Evolutionary conservation across 1,140 invertebrate genomes (phyloP).

Genomic region (Trialeurodes vaporariorum): DNA sequence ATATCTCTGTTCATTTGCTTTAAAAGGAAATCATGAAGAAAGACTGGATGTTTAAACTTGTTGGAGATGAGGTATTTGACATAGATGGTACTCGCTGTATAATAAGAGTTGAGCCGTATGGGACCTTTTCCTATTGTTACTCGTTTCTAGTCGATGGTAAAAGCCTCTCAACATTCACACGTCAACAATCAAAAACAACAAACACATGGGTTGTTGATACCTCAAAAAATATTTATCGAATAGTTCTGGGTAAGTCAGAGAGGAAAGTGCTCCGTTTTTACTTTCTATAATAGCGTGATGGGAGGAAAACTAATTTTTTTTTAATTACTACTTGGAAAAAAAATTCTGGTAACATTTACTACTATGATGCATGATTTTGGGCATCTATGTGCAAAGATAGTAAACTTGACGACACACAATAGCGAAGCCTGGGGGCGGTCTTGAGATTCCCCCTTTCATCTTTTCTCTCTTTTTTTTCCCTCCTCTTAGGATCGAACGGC

Average conservation of each 20-base stretch:
- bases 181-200: slow-evolving; percentile 58
- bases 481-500: too few relatives aligned
- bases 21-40: slow-evolving; percentile 57
- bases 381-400: too few relatives aligned
- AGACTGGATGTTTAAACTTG: slow-evolving; percentile 83
- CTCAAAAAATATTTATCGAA: slow-evolving; percentile 34
- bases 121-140: slow-evolving; percentile 70
- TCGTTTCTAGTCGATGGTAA: slow-evolving; percentile 61
- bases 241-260: slow-evolving; percentile 54
- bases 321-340: too few relatives aligned
- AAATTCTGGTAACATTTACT: too few relatives aligned
- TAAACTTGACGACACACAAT: too few relatives aligned
- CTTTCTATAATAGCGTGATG: too few relatives aligned
- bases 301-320: too few relatives aligned
- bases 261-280: too few relatives aligned
- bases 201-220: slow-evolving; percentile 46
- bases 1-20: slow-evolving; percentile 14
- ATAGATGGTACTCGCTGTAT: slow-evolving; percentile 37
- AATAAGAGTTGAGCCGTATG: slow-evolving; percentile 55
- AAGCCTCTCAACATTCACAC: slow-evolving; percentile 59
- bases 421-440: too few relatives aligned
- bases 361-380: too few relatives aligned
- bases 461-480: too few relatives aligned
- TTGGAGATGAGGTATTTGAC: slow-evolving; percentile 50
- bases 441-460: too few relatives aligned